Conservation (phyloP, 2,888 invertebrate species). For the Himalopsyche anomala region DNA sequence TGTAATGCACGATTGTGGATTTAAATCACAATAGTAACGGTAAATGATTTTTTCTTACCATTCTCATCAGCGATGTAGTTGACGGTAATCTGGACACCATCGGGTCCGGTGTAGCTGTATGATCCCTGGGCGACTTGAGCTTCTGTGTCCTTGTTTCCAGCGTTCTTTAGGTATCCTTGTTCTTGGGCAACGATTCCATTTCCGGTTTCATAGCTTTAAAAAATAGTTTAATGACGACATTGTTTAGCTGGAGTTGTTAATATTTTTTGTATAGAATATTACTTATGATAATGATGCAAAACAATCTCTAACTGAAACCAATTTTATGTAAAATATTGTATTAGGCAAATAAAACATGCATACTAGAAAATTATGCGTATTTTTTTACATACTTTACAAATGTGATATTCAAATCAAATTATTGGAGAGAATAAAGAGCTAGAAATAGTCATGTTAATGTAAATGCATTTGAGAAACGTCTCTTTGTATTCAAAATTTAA, state of each 20-base stretch:
- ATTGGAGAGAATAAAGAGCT: neutral
- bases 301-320: too few species aligned
- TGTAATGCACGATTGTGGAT: too few species aligned
- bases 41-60: conserved; percentile 71
- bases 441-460: conserved; percentile 13
- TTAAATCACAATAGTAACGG: too few species aligned
- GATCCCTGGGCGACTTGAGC: conserved; percentile 83
- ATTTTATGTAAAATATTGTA: too few species aligned
- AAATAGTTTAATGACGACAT: neutral
- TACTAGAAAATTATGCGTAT: too few species aligned
- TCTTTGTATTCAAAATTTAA: neutral
- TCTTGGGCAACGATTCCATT: conserved; percentile 85
- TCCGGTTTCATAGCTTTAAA: conserved; percentile 82
- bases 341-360: too few species aligned
- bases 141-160: conserved; percentile 80
- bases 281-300: too few species aligned
- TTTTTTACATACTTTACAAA: too few species aligned
- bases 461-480: neutral
- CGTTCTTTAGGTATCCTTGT: conserved; percentile 83
- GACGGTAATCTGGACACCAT: conserved; percentile 80
- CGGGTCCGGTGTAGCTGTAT: conserved; percentile 84
- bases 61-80: conserved; percentile 85
- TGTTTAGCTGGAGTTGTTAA: neutral
- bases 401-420: neutral
- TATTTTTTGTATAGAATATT: too few species aligned